These are phyloP conservation scores for Astropecten irregularis DNA, from an alignment of 53 echinoderm and acorn worm species.

Conservation along the genomic window DNA sequence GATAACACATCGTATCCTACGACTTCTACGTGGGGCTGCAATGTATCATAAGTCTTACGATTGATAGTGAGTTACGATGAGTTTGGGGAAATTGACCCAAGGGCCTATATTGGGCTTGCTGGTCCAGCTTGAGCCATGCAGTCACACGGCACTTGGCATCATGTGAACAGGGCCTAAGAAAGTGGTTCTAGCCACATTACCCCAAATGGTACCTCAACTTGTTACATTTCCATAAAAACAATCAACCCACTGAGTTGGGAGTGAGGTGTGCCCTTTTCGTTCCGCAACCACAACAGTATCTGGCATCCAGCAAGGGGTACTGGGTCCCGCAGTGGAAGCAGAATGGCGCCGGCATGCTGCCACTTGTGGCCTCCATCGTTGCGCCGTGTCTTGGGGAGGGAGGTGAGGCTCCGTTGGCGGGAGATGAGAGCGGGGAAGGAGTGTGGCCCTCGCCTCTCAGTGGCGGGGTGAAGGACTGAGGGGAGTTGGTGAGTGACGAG, in stretches of 20 bases:
- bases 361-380: constrained; percentile 9
- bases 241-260: constrained; percentile 42
- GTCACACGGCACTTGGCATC: no score
- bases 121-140: no score
- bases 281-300: constrained; percentile 80
- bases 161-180: no score
- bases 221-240: no score
- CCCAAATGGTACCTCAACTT: no score
- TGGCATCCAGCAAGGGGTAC: constrained; percentile 62
- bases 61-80: no score
- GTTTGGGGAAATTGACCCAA: no score
- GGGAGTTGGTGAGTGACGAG: constrained; percentile 6
- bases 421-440: constrained; percentile 40
- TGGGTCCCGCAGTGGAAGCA: constrained; percentile 75
- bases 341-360: constrained; percentile 63
- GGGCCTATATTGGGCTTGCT: no score
- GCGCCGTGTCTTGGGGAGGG: constrained; percentile 32
- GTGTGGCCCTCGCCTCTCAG: constrained; percentile 23
- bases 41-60: no score
- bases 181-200: no score
- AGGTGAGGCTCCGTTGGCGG: not conserved
- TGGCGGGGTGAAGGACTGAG: constrained; percentile 41
- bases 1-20: no score
- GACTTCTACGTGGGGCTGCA: no score
- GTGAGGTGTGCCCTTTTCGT: constrained; percentile 63